Conservation (phyloP, 2,113 vertebrate genomes). For the Tachycineta bicolor region DNA sequence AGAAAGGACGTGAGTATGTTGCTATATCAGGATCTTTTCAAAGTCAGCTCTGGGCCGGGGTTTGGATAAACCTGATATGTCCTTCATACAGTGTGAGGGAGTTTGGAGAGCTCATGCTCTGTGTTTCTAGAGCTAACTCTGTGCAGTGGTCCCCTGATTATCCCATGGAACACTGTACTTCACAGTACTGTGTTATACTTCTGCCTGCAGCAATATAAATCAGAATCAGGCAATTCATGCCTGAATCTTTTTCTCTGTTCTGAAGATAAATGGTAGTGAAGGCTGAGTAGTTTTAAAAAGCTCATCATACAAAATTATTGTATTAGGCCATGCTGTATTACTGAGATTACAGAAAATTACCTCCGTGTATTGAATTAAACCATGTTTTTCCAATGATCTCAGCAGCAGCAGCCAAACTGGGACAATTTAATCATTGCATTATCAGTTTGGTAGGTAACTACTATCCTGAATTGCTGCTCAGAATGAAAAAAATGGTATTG, state of each 20-base stretch:
- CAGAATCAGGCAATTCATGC: neutral
- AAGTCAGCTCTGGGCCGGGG: neutral
- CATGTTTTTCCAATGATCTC: conserved; percentile 1
- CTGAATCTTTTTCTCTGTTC: neutral
- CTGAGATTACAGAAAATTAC: conserved; percentile 30
- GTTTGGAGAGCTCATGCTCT: neutral
- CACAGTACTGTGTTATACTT: neutral
- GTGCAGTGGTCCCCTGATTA: neutral
- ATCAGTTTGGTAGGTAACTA: neutral
- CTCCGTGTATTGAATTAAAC: neutral
- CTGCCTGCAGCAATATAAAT: neutral
- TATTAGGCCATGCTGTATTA: neutral
- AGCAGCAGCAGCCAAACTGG: neutral
- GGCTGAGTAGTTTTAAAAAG: neutral
- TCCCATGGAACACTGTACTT: neutral
- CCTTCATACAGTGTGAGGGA: neutral
- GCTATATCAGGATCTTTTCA: neutral
- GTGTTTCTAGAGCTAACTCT: neutral
- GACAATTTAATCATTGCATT: neutral
- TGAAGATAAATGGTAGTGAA: neutral
- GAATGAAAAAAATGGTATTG: conserved; percentile 8
- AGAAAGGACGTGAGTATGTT: rapidly evolving
- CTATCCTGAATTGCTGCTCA: neutral
- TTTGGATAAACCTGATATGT: neutral
- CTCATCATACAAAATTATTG: neutral